phyloP scores from a whole-genome alignment of 2,113 vertebrate species.

The Gallinago paraguaiae region DNA sequence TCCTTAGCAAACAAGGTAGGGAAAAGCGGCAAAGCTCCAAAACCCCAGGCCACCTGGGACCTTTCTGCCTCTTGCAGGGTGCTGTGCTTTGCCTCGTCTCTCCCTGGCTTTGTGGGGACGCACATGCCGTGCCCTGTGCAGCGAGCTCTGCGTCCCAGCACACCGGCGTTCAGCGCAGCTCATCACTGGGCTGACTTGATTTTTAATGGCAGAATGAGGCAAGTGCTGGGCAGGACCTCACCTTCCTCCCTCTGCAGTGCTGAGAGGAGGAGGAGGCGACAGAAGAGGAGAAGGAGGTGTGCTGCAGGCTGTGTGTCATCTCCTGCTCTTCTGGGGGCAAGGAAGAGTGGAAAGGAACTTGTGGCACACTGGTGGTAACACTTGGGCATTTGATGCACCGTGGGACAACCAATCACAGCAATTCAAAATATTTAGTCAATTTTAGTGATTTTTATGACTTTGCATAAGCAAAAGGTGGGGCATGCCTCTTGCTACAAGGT shows the following conservation, averaged over 20 bases:
- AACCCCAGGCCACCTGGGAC: not conserved
- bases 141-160: not conserved
- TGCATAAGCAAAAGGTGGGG: not conserved
- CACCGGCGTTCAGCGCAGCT: rapidly evolving
- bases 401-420: not conserved
- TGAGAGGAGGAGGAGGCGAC: not conserved
- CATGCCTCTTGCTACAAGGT: not conserved
- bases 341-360: not conserved
- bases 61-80: not conserved
- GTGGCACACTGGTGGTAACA: too few species aligned
- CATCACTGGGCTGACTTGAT: not conserved
- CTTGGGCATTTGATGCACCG: rapidly evolving
- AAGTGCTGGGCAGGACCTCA: constrained; percentile 8
- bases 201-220: constrained; percentile 47
- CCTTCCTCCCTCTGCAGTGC: not conserved
- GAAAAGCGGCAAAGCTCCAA: not conserved
- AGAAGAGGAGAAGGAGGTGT: not conserved
- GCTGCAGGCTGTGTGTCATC: not conserved
- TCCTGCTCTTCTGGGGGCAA: not conserved
- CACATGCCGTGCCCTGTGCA: not conserved
- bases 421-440: not conserved
- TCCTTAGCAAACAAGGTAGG: not conserved
- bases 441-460: not conserved
- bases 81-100: not conserved
- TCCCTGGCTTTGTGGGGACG: rapidly evolving